These are phyloP conservation scores for Leucosticte australis DNA, from an alignment of 2,113 vertebrate species.

Conservation along the genomic window DNA sequence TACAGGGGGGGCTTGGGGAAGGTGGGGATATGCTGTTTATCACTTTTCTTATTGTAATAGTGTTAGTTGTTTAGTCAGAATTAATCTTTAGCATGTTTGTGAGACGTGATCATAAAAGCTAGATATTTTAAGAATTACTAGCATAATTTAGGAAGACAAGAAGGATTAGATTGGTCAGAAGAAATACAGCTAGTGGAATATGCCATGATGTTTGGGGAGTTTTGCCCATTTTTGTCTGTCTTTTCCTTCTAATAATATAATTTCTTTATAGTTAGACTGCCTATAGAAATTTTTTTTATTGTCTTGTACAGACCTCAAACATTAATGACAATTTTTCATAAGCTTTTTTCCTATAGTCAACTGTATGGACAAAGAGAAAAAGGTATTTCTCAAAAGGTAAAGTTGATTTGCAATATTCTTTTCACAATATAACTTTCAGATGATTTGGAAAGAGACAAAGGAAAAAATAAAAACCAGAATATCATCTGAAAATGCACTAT, in stretches of 20 bases:
- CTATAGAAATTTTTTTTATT: background rate
- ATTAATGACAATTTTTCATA: background rate
- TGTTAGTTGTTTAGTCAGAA: background rate
- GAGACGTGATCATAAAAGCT: background rate
- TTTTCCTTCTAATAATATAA: background rate
- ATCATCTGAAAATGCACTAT: background rate
- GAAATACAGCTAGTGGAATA: background rate
- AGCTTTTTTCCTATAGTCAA: background rate
- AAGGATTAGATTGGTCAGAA: background rate
- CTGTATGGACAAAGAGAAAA: background rate
- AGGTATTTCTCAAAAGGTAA: background rate
- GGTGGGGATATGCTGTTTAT: background rate
- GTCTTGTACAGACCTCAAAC: background rate
- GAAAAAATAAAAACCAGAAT: background rate
- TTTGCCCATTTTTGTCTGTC: background rate
- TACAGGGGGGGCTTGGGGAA: rapidly evolving
- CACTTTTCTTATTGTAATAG: background rate
- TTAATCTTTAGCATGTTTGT: background rate
- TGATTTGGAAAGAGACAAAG: background rate
- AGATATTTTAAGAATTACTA: background rate
- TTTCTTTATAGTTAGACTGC: background rate
- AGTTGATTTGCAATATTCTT: background rate
- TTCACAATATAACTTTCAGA: background rate
- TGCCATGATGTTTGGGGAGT: background rate
- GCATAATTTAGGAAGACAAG: background rate